Evolutionary conservation across 2,113 vertebrate species (phyloP).

Genomic region (Xenopus laevis): DNA sequence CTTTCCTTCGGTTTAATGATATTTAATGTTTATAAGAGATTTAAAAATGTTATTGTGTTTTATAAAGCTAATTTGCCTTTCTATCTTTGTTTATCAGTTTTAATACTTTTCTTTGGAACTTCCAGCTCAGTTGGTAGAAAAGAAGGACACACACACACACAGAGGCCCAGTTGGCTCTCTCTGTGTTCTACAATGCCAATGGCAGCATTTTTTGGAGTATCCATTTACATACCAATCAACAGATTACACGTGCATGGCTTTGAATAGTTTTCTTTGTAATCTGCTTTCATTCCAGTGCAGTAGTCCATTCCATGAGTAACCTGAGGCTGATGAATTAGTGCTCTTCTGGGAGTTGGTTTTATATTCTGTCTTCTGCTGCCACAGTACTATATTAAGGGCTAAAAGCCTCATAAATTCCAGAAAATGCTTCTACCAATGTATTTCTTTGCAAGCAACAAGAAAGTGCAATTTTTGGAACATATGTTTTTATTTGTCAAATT

Average conservation of each 20-base stretch:
- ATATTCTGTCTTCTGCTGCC: constrained; percentile 42
- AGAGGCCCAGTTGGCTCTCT: neutral
- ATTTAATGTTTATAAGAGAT: too few relatives aligned
- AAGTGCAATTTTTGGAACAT: constrained; percentile 13
- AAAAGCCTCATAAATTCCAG: constrained; percentile 43
- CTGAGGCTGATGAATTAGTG: constrained; percentile 40
- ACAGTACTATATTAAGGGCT: constrained; percentile 45
- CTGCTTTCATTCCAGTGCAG: constrained; percentile 30
- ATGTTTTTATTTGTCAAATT: constrained; percentile 37
- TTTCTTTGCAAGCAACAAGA: constrained; percentile 9
- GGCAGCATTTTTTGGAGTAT: constrained; percentile 27
- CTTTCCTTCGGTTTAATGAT: too few relatives aligned
- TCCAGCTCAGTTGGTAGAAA: neutral
- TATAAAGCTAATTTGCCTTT: constrained; percentile 9
- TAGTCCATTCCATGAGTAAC: constrained; percentile 25
- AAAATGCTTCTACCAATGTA: constrained; percentile 35
- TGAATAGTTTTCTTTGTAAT: constrained; percentile 29
- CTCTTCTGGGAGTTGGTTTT: constrained; percentile 34
- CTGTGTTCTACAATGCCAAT: constrained; percentile 1
- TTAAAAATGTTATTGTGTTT: too few relatives aligned
- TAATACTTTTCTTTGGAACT: neutral
- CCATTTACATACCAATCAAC: constrained; percentile 43
- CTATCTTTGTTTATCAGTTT: constrained; percentile 12
- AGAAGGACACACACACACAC: constrained; percentile 2
- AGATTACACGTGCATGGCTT: constrained; percentile 35